Percentiles rank a stretch among this genome's conserved stretches.
phyloP scores from a whole-genome alignment of 23 tunicate species.

The Styela clava region DNA sequence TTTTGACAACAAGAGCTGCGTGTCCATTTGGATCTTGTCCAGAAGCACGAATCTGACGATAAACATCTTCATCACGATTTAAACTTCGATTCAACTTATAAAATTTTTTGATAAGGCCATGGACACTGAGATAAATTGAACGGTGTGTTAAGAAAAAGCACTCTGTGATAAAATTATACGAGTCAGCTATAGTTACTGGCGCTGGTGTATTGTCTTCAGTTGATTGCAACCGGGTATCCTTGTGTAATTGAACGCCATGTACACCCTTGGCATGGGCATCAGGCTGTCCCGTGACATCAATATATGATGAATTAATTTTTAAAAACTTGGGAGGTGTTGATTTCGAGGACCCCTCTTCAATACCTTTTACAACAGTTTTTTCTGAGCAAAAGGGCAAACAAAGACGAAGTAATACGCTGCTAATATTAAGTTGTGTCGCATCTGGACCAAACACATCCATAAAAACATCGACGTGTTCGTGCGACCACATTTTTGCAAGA shows the following conservation, averaged over 20 bases:
- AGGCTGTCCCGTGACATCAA: not conserved
- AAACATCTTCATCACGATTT: slow-evolving; percentile 19
- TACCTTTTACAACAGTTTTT: slow-evolving; percentile 1
- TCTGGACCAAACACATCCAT: slow-evolving; percentile 34
- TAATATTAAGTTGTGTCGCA: slow-evolving; percentile 39
- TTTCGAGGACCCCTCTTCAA: not conserved
- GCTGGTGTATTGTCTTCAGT: slow-evolving; percentile 7
- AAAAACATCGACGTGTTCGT: slow-evolving; percentile 34
- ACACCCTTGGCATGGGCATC: not conserved
- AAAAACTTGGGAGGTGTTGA: not conserved
- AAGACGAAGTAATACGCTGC: slow-evolving; percentile 46
- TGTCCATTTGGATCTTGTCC: not conserved
- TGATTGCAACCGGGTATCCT: slow-evolving; percentile 38
- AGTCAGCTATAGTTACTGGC: not conserved
- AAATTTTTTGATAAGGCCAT: slow-evolving; percentile 51
- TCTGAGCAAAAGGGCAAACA: slow-evolving; percentile 59
- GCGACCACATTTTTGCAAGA: slow-evolving; percentile 52
- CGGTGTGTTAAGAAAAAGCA: slow-evolving; percentile 65
- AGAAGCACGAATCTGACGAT: not conserved
- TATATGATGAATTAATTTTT: slow-evolving; percentile 15
- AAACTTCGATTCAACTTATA: slow-evolving; percentile 34
- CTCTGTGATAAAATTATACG: slow-evolving; percentile 52
- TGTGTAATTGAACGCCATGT: slow-evolving; percentile 23
- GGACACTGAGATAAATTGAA: slow-evolving; percentile 44
- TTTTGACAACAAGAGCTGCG: slow-evolving; percentile 12